These are phyloP conservation scores for Lepidonotus clava DNA, from an alignment of 2,888 invertebrate species.

Conservation along the genomic window DNA sequence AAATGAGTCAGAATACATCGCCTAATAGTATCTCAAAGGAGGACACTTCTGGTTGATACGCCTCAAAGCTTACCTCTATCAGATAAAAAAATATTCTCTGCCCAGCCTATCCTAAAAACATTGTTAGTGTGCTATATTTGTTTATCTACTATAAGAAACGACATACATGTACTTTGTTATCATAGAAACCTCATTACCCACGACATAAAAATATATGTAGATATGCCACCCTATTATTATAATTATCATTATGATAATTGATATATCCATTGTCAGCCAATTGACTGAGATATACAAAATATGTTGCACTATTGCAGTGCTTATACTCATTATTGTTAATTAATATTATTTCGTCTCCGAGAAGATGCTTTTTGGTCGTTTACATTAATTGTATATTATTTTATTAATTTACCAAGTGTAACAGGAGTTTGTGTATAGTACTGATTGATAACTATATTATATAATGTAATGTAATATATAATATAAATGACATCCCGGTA, in stretches of 20 bases:
- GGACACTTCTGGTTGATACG: no score
- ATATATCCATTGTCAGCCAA: slow-evolving; percentile 5
- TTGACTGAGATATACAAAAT: slow-evolving; percentile 15
- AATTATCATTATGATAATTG: background rate
- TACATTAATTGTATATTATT: slow-evolving; percentile 37
- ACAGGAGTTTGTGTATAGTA: background rate
- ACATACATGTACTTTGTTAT: background rate
- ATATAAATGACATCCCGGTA: slow-evolving; percentile 34
- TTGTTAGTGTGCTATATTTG: background rate
- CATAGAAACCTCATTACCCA: background rate
- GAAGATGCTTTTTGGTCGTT: slow-evolving; percentile 34
- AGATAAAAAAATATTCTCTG: no score
- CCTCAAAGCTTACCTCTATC: no score
- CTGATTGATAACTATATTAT: slow-evolving; percentile 3
- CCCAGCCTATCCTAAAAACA: background rate
- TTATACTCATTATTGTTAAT: slow-evolving; percentile 49
- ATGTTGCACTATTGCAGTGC: slow-evolving; percentile 9
- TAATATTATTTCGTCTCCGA: slow-evolving; percentile 50
- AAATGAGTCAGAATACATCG: no score
- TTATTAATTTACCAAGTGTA: slow-evolving; percentile 38
- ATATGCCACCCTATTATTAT: background rate
- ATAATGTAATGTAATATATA: background rate
- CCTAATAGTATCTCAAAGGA: no score
- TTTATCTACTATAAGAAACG: background rate
- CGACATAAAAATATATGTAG: background rate